Evolutionary conservation across 2,888 invertebrate species (phyloP).

Genomic region (Chrysolina americana): DNA sequence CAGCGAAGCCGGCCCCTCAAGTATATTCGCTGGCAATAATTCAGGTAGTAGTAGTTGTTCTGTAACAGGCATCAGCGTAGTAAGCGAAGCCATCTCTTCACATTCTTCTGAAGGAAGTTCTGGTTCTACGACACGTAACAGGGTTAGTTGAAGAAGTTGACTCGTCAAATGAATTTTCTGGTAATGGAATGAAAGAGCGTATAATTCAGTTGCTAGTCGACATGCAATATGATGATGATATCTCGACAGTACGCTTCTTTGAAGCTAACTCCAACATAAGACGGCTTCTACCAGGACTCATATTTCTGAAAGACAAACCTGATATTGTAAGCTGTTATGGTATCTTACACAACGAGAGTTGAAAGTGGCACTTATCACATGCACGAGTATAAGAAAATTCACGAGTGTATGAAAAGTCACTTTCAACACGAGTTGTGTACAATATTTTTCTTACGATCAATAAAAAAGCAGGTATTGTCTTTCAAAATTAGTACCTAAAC

Average conservation of each 20-base stretch:
- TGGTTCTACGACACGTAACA: constrained; percentile 26
- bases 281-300: constrained; percentile 5
- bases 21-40: constrained; percentile 27
- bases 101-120: constrained; percentile 19
- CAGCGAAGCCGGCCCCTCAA: constrained; percentile 27
- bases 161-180: constrained; percentile 36
- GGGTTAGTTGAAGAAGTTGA: constrained; percentile 32
- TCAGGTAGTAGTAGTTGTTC: constrained; percentile 21
- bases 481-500: too few relatives aligned
- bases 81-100: constrained; percentile 20
- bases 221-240: constrained; percentile 24
- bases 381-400: constrained; percentile 3
- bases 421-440: constrained; percentile 4
- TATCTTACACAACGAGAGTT: constrained; percentile 8
- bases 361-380: constrained; percentile 9
- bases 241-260: constrained; percentile 5
- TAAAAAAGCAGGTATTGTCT: constrained; percentile 7
- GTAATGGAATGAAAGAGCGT: constrained; percentile 26
- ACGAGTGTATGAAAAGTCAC: constrained; percentile 2
- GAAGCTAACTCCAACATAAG: constrained; percentile 3
- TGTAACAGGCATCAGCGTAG: constrained; percentile 21
- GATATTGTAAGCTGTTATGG: constrained; percentile 5
- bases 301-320: constrained; percentile 6
- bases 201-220: constrained; percentile 21
- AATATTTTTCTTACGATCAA: constrained; percentile 9